A percentile compares a stretch with the other conserved stretches of the same genome.
Evolutionary conservation across 2,797 vertebrate genomes (phyloP).

Genomic region (Aeoliscus strigatus): DNA sequence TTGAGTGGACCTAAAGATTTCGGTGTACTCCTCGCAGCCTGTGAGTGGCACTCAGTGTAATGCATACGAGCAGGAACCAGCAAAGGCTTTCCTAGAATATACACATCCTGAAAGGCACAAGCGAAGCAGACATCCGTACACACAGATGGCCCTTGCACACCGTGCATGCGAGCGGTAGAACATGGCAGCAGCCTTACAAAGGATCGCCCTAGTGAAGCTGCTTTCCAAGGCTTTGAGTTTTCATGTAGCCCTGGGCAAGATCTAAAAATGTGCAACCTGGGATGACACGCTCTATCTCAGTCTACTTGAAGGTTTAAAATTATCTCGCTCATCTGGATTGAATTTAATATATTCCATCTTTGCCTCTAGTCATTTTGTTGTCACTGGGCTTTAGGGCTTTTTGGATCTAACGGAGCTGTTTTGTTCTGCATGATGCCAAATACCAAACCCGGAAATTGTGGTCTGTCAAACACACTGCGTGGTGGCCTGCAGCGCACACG

Average conservation of each 20-base stretch:
- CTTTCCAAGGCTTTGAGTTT: slow-evolving; percentile 32
- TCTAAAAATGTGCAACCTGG: slow-evolving; percentile 41
- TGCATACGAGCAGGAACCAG: slow-evolving; percentile 61
- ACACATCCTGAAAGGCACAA: slow-evolving; percentile 53
- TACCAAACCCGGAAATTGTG: slow-evolving; percentile 57
- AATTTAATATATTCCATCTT: slow-evolving; percentile 31
- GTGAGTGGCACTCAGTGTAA: slow-evolving; percentile 73
- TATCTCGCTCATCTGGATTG: slow-evolving; percentile 24
- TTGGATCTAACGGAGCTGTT: slow-evolving; percentile 34
- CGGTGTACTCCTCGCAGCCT: slow-evolving; percentile 43
- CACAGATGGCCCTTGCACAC: slow-evolving; percentile 45
- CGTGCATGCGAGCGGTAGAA: slow-evolving; percentile 55
- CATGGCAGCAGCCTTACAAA: slow-evolving; percentile 34
- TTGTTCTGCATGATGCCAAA: slow-evolving; percentile 44
- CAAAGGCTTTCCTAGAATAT: slow-evolving; percentile 54
- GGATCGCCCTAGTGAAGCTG: slow-evolving; percentile 22
- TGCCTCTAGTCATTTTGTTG: slow-evolving; percentile 47
- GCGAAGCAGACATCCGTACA: slow-evolving; percentile 61
- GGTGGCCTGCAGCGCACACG: slow-evolving; percentile 22
- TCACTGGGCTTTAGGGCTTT: slow-evolving; percentile 42
- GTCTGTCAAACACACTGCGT: slow-evolving; percentile 45
- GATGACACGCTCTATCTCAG: slow-evolving; percentile 34
- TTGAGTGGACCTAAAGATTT: slow-evolving; percentile 64
- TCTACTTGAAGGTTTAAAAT: slow-evolving; percentile 40
- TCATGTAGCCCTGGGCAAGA: slow-evolving; percentile 35